These are phyloP conservation scores for Ursus arctos DNA, from an alignment of 2,113 vertebrate genomes.

Conservation along the genomic window DNA sequence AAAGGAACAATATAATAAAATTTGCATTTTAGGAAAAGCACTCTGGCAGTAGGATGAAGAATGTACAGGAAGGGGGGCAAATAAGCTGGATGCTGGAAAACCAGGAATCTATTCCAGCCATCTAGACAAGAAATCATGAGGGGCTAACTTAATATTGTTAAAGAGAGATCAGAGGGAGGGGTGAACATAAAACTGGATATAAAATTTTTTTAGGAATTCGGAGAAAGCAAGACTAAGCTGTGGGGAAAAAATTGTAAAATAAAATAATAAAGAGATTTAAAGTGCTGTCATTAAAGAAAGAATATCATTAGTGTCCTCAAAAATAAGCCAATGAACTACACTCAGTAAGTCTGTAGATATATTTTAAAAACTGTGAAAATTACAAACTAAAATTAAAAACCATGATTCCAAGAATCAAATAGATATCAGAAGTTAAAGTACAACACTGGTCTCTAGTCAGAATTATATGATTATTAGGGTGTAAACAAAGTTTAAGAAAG, in stretches of 20 bases:
- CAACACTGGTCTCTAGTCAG: not conserved
- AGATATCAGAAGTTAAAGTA: not conserved
- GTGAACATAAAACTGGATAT: not conserved
- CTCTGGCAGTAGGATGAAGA: not conserved
- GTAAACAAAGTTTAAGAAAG: not conserved
- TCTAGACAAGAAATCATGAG: not conserved
- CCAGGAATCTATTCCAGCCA: not conserved
- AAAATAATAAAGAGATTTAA: not conserved
- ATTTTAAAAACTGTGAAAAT: not conserved
- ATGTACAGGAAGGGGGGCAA: not conserved
- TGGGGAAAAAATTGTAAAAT: not conserved
- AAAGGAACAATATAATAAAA: not conserved
- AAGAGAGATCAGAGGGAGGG: not conserved
- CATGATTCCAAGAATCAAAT: constrained; percentile 10
- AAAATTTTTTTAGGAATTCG: not conserved
- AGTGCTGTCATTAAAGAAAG: not conserved
- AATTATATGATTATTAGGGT: not conserved
- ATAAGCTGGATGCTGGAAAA: not conserved
- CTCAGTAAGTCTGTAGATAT: not conserved
- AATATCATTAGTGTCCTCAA: not conserved
- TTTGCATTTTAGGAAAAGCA: constrained; percentile 5
- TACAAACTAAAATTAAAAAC: not conserved
- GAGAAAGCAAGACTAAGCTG: not conserved
- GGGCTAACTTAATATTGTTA: not conserved
- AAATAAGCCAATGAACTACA: not conserved